Evolutionary conservation across 2,888 invertebrate species (phyloP).

Genomic region (Habrosyne pyritoides): DNA sequence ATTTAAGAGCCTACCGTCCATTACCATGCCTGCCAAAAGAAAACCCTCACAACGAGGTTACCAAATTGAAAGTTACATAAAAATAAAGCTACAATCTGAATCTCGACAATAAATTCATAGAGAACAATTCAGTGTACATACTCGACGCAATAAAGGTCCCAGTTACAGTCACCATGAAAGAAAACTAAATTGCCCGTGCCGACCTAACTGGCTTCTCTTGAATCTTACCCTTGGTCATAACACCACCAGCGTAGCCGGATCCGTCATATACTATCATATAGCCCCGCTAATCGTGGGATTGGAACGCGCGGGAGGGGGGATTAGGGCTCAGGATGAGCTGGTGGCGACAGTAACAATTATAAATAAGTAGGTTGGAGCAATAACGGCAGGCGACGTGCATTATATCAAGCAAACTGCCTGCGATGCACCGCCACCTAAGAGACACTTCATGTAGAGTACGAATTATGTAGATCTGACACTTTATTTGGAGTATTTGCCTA

Average conservation of each 20-base stretch:
- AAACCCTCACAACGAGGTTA: conserved; percentile 1
- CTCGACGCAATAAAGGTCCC: conserved; percentile 71
- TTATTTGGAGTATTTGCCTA: background rate
- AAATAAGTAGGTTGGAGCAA: conserved; percentile 81
- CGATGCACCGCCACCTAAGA: conserved; percentile 78
- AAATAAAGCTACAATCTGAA: conserved; percentile 16
- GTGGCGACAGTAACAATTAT: conserved; percentile 74
- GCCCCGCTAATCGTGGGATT: conserved; percentile 13
- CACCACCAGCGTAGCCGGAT: conserved; percentile 34
- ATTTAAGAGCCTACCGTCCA: background rate
- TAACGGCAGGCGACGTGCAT: conserved; percentile 77
- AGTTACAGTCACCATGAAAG: conserved; percentile 70
- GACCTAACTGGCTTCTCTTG: conserved; percentile 65
- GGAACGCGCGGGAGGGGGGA: conserved; percentile 27
- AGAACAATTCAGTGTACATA: conserved; percentile 40
- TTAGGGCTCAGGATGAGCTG: conserved; percentile 47
- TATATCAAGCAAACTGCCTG: conserved; percentile 81
- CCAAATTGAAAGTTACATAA: conserved; percentile 8
- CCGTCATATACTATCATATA: conserved; percentile 28
- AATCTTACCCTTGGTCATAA: conserved; percentile 47
- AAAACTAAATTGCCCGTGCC: conserved; percentile 78
- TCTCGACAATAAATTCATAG: conserved; percentile 46
- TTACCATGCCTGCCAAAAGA: background rate
- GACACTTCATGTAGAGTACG: conserved; percentile 56
- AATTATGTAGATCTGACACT: background rate